phyloP scores from a whole-genome alignment of 2,888 invertebrate species.

The Caenorhabditis sulstoni region DNA sequence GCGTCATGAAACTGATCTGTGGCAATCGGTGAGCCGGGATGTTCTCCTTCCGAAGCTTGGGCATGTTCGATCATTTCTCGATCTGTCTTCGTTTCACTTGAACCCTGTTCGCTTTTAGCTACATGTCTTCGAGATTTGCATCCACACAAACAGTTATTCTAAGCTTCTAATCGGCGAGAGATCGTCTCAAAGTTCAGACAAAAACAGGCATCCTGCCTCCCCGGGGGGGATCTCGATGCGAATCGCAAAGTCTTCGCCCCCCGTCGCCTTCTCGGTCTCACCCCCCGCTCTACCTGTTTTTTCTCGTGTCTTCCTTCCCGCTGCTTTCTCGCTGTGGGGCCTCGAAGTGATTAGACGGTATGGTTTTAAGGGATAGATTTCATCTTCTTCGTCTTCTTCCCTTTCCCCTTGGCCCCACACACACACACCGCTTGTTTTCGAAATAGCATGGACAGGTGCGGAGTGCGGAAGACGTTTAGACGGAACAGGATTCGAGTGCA shows the following conservation, averaged over 20 bases:
- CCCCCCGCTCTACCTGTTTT: neutral
- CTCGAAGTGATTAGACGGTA: constrained; percentile 51
- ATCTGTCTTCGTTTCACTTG: neutral
- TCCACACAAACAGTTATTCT: constrained; percentile 12
- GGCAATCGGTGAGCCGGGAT: too few relatives aligned
- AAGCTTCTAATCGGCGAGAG: constrained; percentile 6
- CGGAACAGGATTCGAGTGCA: constrained; percentile 45
- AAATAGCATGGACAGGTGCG: constrained; percentile 41
- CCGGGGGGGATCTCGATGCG: constrained; percentile 16
- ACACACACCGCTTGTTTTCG: constrained; percentile 65
- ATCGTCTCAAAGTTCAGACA: constrained; percentile 10
- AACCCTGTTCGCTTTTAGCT: neutral
- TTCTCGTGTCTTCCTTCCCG: neutral
- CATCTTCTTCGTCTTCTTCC: constrained; percentile 16
- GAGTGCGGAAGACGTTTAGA: constrained; percentile 38
- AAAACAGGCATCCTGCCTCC: constrained; percentile 27
- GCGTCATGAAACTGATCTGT: too few relatives aligned
- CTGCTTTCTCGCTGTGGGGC: neutral
- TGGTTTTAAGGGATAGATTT: constrained; percentile 38
- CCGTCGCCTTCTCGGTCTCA: constrained; percentile 3
- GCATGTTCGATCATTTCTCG: too few relatives aligned
- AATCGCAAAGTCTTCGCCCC: neutral
- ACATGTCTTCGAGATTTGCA: too few relatives aligned
- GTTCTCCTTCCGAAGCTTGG: too few relatives aligned
- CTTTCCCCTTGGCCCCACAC: constrained; percentile 51